Evolutionary conservation across 2,113 vertebrate species (phyloP).

Genomic region (Syrrhaptes paradoxus): DNA sequence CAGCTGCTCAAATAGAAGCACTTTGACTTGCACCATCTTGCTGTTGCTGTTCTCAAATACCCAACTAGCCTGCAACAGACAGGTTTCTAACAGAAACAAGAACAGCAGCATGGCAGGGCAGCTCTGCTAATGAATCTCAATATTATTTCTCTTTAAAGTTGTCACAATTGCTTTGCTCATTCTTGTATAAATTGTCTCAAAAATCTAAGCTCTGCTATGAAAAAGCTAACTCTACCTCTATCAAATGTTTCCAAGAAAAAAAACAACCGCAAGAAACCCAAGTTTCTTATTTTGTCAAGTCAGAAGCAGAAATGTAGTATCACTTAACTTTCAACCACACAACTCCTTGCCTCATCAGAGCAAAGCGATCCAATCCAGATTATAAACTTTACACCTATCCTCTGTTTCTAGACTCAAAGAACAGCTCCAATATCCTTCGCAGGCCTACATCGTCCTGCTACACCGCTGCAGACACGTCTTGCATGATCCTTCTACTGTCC

Average conservation of each 20-base stretch:
- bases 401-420: neutral
- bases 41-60: neutral
- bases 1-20: neutral
- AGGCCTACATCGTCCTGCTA: neutral
- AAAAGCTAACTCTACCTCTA: neutral
- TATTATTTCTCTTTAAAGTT: neutral
- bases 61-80: neutral
- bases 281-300: neutral
- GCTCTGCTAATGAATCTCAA: neutral
- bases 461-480: neutral
- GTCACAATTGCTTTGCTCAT: neutral
- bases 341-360: neutral
- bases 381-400: neutral
- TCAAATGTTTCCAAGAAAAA: neutral
- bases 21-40: neutral
- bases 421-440: neutral
- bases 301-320: neutral
- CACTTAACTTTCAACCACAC: neutral
- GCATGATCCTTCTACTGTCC: neutral
- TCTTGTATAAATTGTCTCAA: neutral
- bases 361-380: neutral
- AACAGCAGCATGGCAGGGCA: neutral
- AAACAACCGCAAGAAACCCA: neutral
- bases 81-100: neutral
- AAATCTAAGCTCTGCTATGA: neutral